Evolutionary conservation across 2,113 vertebrate species (phyloP).

Genomic region (Chaenocephalus aceratus): DNA sequence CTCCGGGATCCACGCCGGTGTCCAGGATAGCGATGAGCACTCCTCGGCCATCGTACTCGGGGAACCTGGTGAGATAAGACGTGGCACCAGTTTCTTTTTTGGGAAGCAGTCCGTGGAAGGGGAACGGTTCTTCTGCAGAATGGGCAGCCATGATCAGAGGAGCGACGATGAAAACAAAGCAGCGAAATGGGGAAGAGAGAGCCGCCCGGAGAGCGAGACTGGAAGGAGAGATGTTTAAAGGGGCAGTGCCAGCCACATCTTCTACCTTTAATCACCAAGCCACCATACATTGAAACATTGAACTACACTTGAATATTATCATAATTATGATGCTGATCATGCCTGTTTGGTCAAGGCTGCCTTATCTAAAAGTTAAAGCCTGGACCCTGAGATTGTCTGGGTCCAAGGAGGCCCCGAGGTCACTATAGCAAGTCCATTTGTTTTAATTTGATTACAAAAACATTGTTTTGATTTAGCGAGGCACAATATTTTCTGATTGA

Average conservation of each 20-base stretch:
- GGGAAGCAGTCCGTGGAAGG: conserved; percentile 94
- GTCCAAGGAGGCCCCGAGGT: background rate
- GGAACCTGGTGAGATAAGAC: conserved; percentile 91
- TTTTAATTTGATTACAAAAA: background rate
- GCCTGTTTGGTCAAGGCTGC: background rate
- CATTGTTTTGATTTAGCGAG: background rate
- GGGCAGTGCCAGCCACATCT: conserved; percentile 36
- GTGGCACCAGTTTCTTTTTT: conserved; percentile 97
- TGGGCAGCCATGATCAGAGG: conserved; percentile 88
- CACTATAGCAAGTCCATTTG: background rate
- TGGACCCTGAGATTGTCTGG: background rate
- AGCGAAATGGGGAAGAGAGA: conserved; percentile 67
- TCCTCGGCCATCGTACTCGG: conserved; percentile 94
- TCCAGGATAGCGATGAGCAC: conserved; percentile 94
- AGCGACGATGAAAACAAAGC: conserved; percentile 81
- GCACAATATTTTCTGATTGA: no score
- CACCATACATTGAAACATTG: background rate
- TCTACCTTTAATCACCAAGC: background rate
- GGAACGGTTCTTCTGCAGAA: conserved; percentile 91
- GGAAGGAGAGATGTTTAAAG: conserved; percentile 78
- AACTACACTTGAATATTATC: no score
- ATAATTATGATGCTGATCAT: background rate
- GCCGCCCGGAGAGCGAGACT: conserved; percentile 35
- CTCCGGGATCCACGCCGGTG: conserved; percentile 96
- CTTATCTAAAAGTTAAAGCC: background rate